phyloP scores from a whole-genome alignment of 1,140 invertebrate species.

The Solenopsis invicta region DNA sequence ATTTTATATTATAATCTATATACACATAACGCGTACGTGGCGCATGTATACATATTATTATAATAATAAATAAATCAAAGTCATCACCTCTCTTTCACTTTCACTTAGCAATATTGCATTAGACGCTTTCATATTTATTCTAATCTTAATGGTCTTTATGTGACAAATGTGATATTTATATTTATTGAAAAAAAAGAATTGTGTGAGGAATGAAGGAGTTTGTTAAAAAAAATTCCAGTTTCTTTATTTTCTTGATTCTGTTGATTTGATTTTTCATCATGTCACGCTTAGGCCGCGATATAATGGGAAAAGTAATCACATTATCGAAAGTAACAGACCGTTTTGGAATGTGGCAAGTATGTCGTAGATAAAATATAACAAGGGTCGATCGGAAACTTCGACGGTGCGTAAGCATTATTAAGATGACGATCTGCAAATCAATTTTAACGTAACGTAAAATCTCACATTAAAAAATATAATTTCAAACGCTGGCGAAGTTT shows the following conservation, averaged over 20 bases:
- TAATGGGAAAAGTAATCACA: conserved; percentile 58
- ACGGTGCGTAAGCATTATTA: not conserved
- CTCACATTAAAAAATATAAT: not conserved
- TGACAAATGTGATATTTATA: conserved; percentile 43
- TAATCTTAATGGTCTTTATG: not conserved
- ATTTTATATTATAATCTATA: not conserved
- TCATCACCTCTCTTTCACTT: not conserved
- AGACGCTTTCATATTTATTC: not conserved
- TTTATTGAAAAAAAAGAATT: conserved; percentile 26
- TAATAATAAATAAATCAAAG: not conserved
- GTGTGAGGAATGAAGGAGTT: conserved; percentile 47
- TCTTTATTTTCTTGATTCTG: conserved; percentile 72
- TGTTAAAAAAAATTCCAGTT: conserved; percentile 69
- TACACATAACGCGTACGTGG: not conserved
- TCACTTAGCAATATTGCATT: not conserved
- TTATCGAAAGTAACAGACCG: conserved; percentile 59
- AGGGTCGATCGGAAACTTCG: conserved; percentile 26
- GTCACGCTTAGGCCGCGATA: conserved; percentile 52
- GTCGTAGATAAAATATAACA: conserved; percentile 42
- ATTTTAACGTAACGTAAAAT: not conserved
- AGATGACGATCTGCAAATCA: not conserved
- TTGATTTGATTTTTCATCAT: conserved; percentile 64
- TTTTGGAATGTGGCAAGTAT: conserved; percentile 73
- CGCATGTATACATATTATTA: not conserved
- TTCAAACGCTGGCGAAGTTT: not conserved